Evolutionary conservation across 2,888 invertebrate genomes (phyloP), one percentile per base, ranked within the genome.

Genomic region (Nomada ferruginata): DNA sequence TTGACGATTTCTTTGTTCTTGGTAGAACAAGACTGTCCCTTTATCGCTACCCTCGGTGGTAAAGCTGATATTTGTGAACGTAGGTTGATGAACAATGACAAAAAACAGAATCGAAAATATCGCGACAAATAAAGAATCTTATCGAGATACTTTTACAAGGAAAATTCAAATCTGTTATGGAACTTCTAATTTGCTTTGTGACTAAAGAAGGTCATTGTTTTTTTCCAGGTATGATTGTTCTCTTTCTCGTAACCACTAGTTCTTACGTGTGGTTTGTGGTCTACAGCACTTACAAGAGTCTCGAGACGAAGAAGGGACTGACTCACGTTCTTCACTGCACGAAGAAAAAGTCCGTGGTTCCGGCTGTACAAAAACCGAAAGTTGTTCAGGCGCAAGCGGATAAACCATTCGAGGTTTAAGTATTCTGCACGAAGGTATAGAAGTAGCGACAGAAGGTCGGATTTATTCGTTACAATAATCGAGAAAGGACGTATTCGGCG

Each of bases 251-350:
- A 10, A 84, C 89, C 23, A 79, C 91, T 23, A 90, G 91, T 65
- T 90, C 94, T 77, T 94, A 94, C 87, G 86, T 92, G 73, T 94
- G 94, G 93, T 90, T 94, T 61, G 93, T 94, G 10, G 94, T 94
- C 2, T 94, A 94, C 87, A 94, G 94, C 64, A 92, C 93, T 63
- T 94, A 94, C 84, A 91, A 93, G 72, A 92, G 92, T 76, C 89
- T 94, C 47, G 93, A 94, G 52, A 88, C 90, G 42, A 93, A 93
- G 70, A 93, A 93, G 71, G 92, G 92, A 50, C 85, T 93, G 7
- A 91, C 90, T 50, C 93, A 93, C 78, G 91, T 92, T 79, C 91
- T 93, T 5, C 92, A 93, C 64, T 87, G 85, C 20, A 77, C 89
- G 0, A 92, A 91, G 70, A 89, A 88, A 75, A 91, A 91, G 70